Conservation (phyloP, 2,888 invertebrate genomes). For the Drosophila formosana region DNA sequence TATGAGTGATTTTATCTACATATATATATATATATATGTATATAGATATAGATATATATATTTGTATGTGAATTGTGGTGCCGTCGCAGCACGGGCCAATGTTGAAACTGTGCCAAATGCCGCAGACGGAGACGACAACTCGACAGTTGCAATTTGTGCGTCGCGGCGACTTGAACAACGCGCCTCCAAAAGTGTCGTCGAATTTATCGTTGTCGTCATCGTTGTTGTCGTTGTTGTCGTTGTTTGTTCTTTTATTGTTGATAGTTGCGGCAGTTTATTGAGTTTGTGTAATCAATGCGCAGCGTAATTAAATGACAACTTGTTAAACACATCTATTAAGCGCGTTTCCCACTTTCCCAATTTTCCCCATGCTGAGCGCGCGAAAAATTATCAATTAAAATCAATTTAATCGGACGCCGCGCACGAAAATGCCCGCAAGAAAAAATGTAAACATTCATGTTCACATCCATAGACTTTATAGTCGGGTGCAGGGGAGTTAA, state of each 20-base stretch:
- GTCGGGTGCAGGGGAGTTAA: no score
- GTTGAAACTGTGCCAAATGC: constrained; percentile 66
- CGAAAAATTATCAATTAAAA: constrained; percentile 69
- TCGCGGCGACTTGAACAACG: constrained; percentile 69
- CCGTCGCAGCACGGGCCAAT: constrained; percentile 3
- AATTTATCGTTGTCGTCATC: neutral
- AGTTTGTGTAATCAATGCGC: constrained; percentile 35
- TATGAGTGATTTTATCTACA: constrained; percentile 1
- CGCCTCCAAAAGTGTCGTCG: constrained; percentile 39
- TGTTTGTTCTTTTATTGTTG: constrained; percentile 8
- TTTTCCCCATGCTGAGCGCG: constrained; percentile 22
- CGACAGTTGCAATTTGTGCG: constrained; percentile 77
- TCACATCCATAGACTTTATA: neutral
- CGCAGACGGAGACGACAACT: constrained; percentile 61
- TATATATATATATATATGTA: neutral
- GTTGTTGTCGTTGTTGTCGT: neutral
- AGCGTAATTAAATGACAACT: constrained; percentile 63
- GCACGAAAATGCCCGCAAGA: constrained; percentile 59
- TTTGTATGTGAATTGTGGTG: constrained; percentile 19
- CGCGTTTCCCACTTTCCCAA: constrained; percentile 10
- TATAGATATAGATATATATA: constrained; percentile 12
- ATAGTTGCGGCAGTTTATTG: constrained; percentile 19
- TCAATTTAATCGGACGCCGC: constrained; percentile 52
- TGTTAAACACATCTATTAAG: constrained; percentile 62
- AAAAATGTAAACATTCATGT: constrained; percentile 70